These are phyloP conservation scores for Steinernema hermaphroditum DNA, from an alignment of 2,888 invertebrate species.

Conservation along the genomic window DNA sequence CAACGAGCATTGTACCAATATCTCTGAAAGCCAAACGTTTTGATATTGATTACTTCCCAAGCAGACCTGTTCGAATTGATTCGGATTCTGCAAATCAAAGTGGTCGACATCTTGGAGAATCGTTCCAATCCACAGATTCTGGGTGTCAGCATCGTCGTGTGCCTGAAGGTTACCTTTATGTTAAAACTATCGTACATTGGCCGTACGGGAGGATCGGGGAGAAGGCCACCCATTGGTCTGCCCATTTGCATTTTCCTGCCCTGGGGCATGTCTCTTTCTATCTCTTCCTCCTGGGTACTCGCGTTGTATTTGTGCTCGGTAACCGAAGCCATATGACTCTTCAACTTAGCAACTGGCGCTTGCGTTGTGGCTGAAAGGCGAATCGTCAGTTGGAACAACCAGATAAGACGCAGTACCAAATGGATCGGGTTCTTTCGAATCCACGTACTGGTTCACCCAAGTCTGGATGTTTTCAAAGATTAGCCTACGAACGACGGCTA, in stretches of 20 bases:
- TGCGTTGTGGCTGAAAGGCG: background rate
- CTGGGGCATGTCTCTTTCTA: background rate
- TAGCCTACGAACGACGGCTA: constrained; percentile 40
- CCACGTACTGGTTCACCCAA: constrained; percentile 39
- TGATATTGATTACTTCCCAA: background rate
- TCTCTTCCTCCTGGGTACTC: background rate
- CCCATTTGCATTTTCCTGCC: background rate
- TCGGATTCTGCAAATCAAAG: background rate
- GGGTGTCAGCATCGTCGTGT: background rate
- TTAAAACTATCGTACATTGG: background rate
- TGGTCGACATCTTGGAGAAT: background rate
- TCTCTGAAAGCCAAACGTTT: background rate
- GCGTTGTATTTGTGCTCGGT: constrained; percentile 1
- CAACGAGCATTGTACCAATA: constrained; percentile 26
- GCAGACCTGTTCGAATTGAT: background rate
- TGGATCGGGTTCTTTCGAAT: background rate
- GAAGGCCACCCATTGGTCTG: background rate
- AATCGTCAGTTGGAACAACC: background rate
- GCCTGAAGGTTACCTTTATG: background rate
- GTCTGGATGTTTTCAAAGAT: constrained; percentile 44
- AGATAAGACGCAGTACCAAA: background rate
- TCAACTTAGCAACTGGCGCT: background rate
- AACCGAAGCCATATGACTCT: background rate
- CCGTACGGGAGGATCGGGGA: background rate
- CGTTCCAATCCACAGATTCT: background rate